A percentile compares a stretch with the other conserved stretches of the same genome.
Conservation (phyloP, 2,113 vertebrate genomes). For the Siniperca chuatsi region DNA sequence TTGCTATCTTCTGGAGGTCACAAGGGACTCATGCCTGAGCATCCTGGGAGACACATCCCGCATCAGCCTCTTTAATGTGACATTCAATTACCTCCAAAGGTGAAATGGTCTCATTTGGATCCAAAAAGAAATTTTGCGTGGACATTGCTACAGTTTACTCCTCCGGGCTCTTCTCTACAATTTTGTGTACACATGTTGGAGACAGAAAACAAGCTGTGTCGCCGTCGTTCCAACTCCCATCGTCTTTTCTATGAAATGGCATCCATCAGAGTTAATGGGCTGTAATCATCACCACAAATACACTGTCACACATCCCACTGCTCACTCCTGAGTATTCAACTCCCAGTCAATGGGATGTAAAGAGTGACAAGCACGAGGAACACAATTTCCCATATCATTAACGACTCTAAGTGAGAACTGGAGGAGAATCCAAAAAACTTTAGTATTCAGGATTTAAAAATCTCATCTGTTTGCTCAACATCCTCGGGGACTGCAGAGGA, state of each 20-base stretch:
- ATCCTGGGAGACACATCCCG: slow-evolving; percentile 14
- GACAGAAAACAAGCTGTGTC: slow-evolving; percentile 63
- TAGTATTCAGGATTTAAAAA: slow-evolving; percentile 18
- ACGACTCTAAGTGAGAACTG: slow-evolving; percentile 47
- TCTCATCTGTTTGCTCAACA: slow-evolving; percentile 8
- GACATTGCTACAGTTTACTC: slow-evolving; percentile 27
- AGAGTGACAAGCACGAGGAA: slow-evolving; percentile 71
- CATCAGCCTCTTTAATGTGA: slow-evolving; percentile 48
- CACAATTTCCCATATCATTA: slow-evolving; percentile 74
- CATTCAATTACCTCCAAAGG: slow-evolving; percentile 69
- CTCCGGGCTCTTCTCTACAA: not conserved
- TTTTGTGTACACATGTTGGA: slow-evolving; percentile 50
- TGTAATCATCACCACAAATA: slow-evolving; percentile 79
- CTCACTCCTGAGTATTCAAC: slow-evolving; percentile 75
- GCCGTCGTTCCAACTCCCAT: slow-evolving; percentile 51
- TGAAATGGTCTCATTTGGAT: slow-evolving; percentile 50
- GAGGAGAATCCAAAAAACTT: slow-evolving; percentile 42
- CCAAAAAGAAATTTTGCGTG: slow-evolving; percentile 57
- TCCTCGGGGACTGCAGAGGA: slow-evolving; percentile 25
- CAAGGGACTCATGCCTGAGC: slow-evolving; percentile 18
- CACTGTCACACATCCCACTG: slow-evolving; percentile 71
- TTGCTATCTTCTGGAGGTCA: slow-evolving; percentile 51
- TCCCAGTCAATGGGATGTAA: slow-evolving; percentile 78
- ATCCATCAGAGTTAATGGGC: slow-evolving; percentile 84
- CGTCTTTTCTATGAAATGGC: slow-evolving; percentile 67